phyloP scores from a whole-genome alignment of 2,113 vertebrate species.

The Cardinalis cardinalis region DNA sequence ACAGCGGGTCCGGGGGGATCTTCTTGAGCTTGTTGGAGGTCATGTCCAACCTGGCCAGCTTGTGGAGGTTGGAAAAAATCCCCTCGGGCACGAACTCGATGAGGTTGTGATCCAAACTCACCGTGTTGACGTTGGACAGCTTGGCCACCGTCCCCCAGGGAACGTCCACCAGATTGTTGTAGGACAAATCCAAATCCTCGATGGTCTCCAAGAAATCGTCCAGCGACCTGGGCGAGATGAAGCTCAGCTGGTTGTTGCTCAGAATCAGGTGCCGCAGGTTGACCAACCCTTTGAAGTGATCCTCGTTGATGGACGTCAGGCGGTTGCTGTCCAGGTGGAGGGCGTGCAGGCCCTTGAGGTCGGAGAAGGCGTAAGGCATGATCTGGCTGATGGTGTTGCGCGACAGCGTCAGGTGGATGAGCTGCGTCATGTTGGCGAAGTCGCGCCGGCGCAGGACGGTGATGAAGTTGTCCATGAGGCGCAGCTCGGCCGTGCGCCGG shows the following conservation, averaged over 20 bases:
- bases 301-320: slow-evolving; percentile 81
- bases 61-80: slow-evolving; percentile 92
- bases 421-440: slow-evolving; percentile 93
- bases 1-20: slow-evolving; percentile 91
- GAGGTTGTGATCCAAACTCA: slow-evolving; percentile 93
- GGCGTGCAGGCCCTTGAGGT: slow-evolving; percentile 85
- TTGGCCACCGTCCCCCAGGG: slow-evolving; percentile 88
- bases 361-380: slow-evolving; percentile 86
- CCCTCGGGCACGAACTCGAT: slow-evolving; percentile 91
- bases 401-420: slow-evolving; percentile 87
- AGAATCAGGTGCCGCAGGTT: slow-evolving; percentile 91
- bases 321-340: slow-evolving; percentile 92
- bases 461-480: slow-evolving; percentile 94
- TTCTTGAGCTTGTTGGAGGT: slow-evolving; percentile 96
- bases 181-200: slow-evolving; percentile 94
- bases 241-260: slow-evolving; percentile 90
- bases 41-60: slow-evolving; percentile 91
- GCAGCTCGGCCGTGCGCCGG: slow-evolving; percentile 88
- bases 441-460: slow-evolving; percentile 82
- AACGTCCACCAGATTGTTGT: slow-evolving; percentile 87
- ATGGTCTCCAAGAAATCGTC: slow-evolving; percentile 89
- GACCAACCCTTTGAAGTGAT: slow-evolving; percentile 86
- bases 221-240: slow-evolving; percentile 82
- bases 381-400: slow-evolving; percentile 95
- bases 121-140: slow-evolving; percentile 88